Base-by-base conservation (phyloP, 1,140 invertebrate genomes). In the Manduca sexta region DNA sequence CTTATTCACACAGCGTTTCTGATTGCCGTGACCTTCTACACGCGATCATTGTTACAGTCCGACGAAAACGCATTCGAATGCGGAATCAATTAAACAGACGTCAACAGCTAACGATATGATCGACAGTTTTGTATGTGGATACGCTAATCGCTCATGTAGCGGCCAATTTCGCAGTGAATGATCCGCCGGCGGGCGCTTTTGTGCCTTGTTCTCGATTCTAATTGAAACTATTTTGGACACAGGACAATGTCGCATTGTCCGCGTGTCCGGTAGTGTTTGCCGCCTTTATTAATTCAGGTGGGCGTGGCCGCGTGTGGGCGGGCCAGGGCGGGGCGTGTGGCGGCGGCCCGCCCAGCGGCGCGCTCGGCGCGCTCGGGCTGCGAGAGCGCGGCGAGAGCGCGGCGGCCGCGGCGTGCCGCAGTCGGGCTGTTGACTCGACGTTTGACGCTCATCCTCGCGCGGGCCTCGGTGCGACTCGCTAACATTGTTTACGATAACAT, bases 201-300 rank as follows among this genome's bases (percentile, higher is more conserved):
- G 69, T 79, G 65, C 68, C 64, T 69, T 69, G 66, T 71, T 60
- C 71, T 65, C 72, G 71, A 66, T 79, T 82, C 78, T 84, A 84
- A 84, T 84, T 82, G 78, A 84, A 84, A 84, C 81, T 84, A 81
- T 84, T 84, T 82, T 73, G 81, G 77, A 72, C 69, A 67, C 51
- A 69, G 81, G 81, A 84, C 81, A 84, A 84, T 79, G 76, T 66
- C 46, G 76, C 69, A 82, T 84, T 84, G 81, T 84, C 81, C 81
- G 80, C 74, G 73, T 84, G 80, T 82, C 80, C 80, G 66, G 64
- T 64, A 70, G 70, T 84, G 80, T 84, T 84, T 84, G 80, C 76
- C 66, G 72, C 74, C 74, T 80, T 82, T 84, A 84, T 84, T 84
- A 84, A 84, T 84, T 80, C 78, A 82, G 72, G 64, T 70, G 69